phyloP scores from a whole-genome alignment of 2,113 vertebrate species.

The Hippocampus zosterae region DNA sequence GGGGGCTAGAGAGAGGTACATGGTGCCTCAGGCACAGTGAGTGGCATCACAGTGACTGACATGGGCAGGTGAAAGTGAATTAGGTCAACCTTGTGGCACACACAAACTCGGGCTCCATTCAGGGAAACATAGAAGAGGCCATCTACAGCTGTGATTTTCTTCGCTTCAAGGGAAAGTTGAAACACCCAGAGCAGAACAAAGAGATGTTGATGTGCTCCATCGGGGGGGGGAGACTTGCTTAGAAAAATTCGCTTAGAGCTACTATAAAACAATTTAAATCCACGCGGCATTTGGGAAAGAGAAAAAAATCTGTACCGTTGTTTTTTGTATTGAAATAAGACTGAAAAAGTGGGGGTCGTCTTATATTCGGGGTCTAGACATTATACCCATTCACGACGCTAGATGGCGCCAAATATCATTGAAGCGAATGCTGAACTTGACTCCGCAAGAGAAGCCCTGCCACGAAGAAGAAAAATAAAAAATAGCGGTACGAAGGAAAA shows the following conservation, averaged over 20 bases:
- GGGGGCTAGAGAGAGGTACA: constrained; percentile 1
- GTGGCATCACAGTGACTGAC: constrained; percentile 57
- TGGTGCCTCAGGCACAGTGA: constrained; percentile 26
- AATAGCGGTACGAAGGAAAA: too few relatives aligned
- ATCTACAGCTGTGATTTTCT: constrained; percentile 44
- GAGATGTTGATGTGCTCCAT: not conserved
- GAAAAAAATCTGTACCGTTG: too few relatives aligned
- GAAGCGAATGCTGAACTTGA: too few relatives aligned
- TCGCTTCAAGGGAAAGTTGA: constrained; percentile 41
- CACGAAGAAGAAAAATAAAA: too few relatives aligned
- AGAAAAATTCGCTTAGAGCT: not conserved
- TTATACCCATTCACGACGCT: too few relatives aligned
- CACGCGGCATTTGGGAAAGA: too few relatives aligned
- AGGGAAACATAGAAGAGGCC: constrained; percentile 54
- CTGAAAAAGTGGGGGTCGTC: too few relatives aligned
- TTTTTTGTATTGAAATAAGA: too few relatives aligned
- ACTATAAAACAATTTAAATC: too few relatives aligned
- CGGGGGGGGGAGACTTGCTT: not conserved
- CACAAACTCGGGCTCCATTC: constrained; percentile 50
- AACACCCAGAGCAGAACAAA: constrained; percentile 13
- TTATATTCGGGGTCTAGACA: too few relatives aligned
- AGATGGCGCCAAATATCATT: too few relatives aligned
- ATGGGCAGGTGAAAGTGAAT: constrained; percentile 67
- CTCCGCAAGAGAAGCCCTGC: too few relatives aligned
- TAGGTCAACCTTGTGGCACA: constrained; percentile 53